These are phyloP conservation scores for Gnathochromis pfefferi DNA, from an alignment of 2,113 vertebrate species.

Conservation along the genomic window DNA sequence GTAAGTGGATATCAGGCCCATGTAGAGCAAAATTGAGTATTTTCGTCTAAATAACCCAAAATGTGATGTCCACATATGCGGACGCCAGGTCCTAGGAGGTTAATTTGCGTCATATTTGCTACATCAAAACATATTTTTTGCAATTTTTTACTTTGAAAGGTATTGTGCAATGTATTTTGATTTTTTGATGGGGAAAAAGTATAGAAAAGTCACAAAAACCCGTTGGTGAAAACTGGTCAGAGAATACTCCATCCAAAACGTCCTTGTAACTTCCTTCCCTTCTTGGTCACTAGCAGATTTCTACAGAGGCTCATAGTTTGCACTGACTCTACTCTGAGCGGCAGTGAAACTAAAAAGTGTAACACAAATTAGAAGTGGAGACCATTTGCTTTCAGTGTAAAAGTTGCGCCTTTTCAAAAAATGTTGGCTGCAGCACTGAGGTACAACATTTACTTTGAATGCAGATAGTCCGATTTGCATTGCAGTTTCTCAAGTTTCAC, in stretches of 20 bases:
- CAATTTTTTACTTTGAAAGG: background rate
- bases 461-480: background rate
- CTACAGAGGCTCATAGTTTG: background rate
- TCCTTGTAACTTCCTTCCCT: background rate
- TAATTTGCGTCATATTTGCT: background rate
- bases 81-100: background rate
- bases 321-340: background rate
- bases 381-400: background rate
- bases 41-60: background rate
- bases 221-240: background rate
- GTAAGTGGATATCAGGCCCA: background rate
- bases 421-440: background rate
- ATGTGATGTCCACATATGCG: background rate
- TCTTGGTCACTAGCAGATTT: background rate
- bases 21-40: background rate
- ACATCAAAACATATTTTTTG: background rate
- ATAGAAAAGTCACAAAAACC: background rate
- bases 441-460: background rate
- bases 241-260: background rate
- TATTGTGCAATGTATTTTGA: background rate
- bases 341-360: background rate
- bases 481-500: background rate
- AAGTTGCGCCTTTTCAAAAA: background rate
- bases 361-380: background rate
- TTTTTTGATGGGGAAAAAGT: background rate